A percentile compares a stretch with the other conserved stretches of the same genome.
Conservation (phyloP, 2,888 invertebrate species). For the Malacosoma neustria region DNA sequence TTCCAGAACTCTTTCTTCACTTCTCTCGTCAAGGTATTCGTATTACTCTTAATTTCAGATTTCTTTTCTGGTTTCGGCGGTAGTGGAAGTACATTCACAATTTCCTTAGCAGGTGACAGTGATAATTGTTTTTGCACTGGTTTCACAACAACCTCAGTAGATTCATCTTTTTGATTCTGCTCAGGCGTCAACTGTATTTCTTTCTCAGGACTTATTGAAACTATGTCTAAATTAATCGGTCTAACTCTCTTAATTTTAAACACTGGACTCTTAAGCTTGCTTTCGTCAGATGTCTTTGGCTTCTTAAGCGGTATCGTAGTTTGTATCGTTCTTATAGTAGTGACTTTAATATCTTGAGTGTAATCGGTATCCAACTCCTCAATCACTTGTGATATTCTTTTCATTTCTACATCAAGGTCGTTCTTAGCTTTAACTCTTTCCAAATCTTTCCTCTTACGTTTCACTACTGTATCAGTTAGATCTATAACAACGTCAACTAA, state of each 20-base stretch:
- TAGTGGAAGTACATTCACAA: not conserved
- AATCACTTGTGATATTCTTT: slow-evolving; percentile 55
- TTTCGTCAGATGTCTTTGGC: slow-evolving; percentile 24
- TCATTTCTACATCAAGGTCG: slow-evolving; percentile 63
- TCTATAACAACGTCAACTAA: slow-evolving; percentile 49
- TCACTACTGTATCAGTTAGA: slow-evolving; percentile 34
- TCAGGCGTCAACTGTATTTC: slow-evolving; percentile 24
- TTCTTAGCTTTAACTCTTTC: slow-evolving; percentile 39
- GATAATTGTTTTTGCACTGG: slow-evolving; percentile 24
- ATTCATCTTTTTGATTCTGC: slow-evolving; percentile 38
- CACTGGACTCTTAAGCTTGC: slow-evolving; percentile 43
- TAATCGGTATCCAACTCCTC: slow-evolving; percentile 48
- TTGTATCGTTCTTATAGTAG: slow-evolving; percentile 22
- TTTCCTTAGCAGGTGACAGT: not conserved
- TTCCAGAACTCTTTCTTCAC: slow-evolving; percentile 54
- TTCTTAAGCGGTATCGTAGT: slow-evolving; percentile 21
- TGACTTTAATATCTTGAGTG: slow-evolving; percentile 21
- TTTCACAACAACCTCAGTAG: slow-evolving; percentile 30
- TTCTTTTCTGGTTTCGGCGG: slow-evolving; percentile 24
- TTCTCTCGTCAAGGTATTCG: slow-evolving; percentile 28
- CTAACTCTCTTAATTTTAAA: slow-evolving; percentile 55
- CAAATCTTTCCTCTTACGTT: slow-evolving; percentile 34
- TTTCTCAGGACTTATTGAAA: slow-evolving; percentile 14
- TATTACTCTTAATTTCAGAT: slow-evolving; percentile 16
- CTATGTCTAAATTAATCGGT: slow-evolving; percentile 40